A percentile compares a stretch with the other conserved stretches of the same genome.
phyloP scores from a whole-genome alignment of 2,113 vertebrate genomes.

The Crotalus viridis region DNA sequence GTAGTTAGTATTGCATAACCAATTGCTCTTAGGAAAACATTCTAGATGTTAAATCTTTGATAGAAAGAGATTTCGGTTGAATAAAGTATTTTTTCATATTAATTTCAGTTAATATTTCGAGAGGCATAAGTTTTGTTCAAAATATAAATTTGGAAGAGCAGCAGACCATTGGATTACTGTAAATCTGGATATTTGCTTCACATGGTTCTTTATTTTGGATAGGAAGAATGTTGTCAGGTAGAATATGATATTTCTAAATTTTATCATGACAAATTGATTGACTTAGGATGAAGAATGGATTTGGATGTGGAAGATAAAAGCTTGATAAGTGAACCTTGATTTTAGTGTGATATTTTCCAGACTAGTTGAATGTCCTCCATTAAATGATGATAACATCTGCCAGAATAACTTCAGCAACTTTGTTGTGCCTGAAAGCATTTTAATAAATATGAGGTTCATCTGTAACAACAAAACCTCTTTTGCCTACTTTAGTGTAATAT shows the following conservation, averaged over 20 bases:
- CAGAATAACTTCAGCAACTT: background rate
- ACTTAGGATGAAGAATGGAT: background rate
- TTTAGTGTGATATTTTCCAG: background rate
- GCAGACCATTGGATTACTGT: background rate
- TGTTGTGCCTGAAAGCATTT: background rate
- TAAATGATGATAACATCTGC: background rate
- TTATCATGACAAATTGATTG: background rate
- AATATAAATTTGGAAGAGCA: background rate
- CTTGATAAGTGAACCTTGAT: background rate
- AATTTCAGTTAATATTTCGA: too few species aligned
- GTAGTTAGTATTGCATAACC: background rate
- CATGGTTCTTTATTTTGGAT: background rate
- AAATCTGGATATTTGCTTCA: background rate
- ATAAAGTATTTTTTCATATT: too few species aligned
- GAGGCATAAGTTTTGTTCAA: background rate
- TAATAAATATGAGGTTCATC: background rate
- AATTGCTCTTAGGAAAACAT: background rate
- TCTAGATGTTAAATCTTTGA: background rate
- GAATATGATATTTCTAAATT: background rate
- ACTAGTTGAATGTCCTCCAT: background rate
- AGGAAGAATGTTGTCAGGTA: background rate
- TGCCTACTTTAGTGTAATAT: background rate
- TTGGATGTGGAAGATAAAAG: background rate
- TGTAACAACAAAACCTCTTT: background rate
- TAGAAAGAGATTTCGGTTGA: background rate